Percentiles rank a stretch among this genome's conserved stretches.
Evolutionary conservation across 2,888 invertebrate species (phyloP).

Genomic region (Dorcus hopei): DNA sequence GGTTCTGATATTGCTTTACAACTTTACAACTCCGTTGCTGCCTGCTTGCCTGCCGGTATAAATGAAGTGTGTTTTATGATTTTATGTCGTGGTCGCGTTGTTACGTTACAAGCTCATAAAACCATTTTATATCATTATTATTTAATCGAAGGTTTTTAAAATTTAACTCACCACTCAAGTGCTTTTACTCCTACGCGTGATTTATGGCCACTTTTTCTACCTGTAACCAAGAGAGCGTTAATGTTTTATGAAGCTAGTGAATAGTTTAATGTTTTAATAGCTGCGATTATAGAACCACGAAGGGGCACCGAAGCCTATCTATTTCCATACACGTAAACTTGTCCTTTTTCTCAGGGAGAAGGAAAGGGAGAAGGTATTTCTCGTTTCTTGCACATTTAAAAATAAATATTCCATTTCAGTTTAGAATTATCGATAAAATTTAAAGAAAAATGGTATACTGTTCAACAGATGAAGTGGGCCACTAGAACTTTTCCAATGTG

Average conservation of each 20-base stretch:
- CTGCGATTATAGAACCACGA: no score
- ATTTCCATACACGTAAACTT: no score
- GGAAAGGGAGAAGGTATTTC: no score
- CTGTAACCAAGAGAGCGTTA: conserved; percentile 31
- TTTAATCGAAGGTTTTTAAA: conserved; percentile 25
- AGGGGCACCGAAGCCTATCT: no score
- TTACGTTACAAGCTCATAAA: conserved; percentile 32
- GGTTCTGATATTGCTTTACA: conserved; percentile 44
- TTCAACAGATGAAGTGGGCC: no score
- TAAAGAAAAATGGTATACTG: no score
- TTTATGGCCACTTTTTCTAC: conserved; percentile 11
- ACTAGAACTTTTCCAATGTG: no score
- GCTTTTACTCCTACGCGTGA: conserved; percentile 1
- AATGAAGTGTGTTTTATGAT: conserved; percentile 37
- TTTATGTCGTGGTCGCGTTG: conserved; percentile 30
- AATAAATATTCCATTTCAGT: no score
- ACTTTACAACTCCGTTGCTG: conserved; percentile 35
- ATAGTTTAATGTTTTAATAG: no score
- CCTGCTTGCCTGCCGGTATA: conserved; percentile 24
- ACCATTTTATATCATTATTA: conserved; percentile 35
- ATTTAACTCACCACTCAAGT: conserved; percentile 32
- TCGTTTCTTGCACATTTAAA: no score
- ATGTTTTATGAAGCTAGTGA: not conserved
- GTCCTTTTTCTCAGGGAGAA: no score
- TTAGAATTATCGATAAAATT: no score